A percentile compares a stretch with the other conserved stretches of the same genome.
These are phyloP conservation scores for Nerophis lumbriciformis DNA, from an alignment of 2,113 vertebrate genomes.

Conservation along the genomic window DNA sequence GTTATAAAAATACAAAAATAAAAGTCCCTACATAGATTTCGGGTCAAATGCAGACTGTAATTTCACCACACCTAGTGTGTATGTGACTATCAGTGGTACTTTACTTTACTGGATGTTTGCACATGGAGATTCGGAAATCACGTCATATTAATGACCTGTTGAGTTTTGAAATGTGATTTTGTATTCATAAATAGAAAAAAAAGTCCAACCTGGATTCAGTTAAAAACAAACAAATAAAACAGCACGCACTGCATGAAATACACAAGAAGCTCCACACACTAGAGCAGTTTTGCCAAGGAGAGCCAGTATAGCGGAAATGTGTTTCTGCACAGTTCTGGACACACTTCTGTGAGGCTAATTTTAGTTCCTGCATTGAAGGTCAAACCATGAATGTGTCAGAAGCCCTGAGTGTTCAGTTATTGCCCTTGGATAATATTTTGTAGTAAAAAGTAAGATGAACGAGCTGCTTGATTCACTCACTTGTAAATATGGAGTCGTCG, in stretches of 20 bases:
- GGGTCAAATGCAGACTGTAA: no score
- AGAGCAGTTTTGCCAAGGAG: constrained; percentile 20
- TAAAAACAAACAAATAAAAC: not conserved
- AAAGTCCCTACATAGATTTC: no score
- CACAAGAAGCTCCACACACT: constrained; percentile 12
- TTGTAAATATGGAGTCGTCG: constrained; percentile 86
- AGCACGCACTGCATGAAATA: not conserved
- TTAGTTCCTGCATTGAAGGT: constrained; percentile 24
- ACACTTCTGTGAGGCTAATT: constrained; percentile 8
- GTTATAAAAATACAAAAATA: no score
- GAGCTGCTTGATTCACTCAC: constrained; percentile 60
- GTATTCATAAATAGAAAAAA: constrained; percentile 16
- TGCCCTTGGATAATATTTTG: constrained; percentile 2
- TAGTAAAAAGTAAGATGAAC: not conserved
- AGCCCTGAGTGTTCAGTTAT: constrained; percentile 12
- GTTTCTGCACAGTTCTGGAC: constrained; percentile 21
- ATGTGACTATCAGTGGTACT: no score
- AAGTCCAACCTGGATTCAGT: not conserved
- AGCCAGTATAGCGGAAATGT: not conserved
- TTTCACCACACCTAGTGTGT: no score
- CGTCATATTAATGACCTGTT: not conserved
- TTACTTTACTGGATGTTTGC: no score
- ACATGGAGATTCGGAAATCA: not conserved
- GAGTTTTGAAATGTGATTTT: not conserved
- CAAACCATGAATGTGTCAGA: constrained; percentile 8